Evolutionary conservation across 2,797 vertebrate genomes (phyloP).

Genomic region (Cryptoprocta ferox): DNA sequence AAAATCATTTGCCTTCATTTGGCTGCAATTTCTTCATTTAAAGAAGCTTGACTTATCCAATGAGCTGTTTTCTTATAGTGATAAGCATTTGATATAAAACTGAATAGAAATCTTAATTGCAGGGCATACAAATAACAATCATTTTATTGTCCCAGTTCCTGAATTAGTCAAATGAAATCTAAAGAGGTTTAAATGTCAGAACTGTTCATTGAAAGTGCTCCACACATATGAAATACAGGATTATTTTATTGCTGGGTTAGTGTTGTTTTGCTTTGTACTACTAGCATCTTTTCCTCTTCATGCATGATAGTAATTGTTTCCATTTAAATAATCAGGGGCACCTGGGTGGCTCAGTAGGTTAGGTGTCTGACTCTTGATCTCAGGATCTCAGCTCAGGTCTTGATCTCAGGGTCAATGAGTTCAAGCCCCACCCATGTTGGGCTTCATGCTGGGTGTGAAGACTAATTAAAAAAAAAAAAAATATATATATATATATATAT

Average conservation of each 20-base stretch:
- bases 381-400: too few relatives aligned
- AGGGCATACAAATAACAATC: neutral
- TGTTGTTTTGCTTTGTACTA: neutral
- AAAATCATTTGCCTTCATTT: neutral
- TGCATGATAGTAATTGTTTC: neutral
- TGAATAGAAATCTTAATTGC: neutral
- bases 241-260: neutral
- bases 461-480: too few relatives aligned
- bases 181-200: neutral
- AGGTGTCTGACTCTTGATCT: too few relatives aligned
- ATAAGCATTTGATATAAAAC: neutral
- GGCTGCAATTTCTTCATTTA: neutral
- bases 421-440: too few relatives aligned
- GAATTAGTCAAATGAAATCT: neutral
- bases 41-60: neutral
- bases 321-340: neutral
- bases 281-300: neutral
- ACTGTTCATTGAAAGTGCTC: neutral
- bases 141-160: neutral
- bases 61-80: neutral
- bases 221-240: neutral
- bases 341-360: too few relatives aligned
- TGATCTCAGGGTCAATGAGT: too few relatives aligned
- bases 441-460: too few relatives aligned
- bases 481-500: too few relatives aligned